phyloP scores from a whole-genome alignment of 1,140 invertebrate species.

The Drosophila ficusphila region DNA sequence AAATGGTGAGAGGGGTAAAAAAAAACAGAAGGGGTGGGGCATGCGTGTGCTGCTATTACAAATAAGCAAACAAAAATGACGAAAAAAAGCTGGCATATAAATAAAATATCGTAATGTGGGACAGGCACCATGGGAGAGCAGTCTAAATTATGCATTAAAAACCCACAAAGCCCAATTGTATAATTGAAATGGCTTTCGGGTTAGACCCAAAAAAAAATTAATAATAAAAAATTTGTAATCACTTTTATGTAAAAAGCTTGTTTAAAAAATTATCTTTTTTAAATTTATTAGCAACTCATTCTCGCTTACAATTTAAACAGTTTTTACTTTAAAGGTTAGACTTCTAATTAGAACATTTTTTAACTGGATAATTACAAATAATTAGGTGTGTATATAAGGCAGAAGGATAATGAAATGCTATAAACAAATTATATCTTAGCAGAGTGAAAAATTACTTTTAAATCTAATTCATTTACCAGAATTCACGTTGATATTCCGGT shows the following conservation, averaged over 20 bases:
- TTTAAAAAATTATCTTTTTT: no score
- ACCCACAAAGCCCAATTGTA: slow-evolving; percentile 31
- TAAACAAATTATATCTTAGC: neutral
- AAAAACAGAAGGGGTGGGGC: neutral
- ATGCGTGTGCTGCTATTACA: slow-evolving; percentile 55
- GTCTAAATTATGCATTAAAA: slow-evolving; percentile 49
- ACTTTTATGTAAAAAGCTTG: no score
- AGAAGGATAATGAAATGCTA: slow-evolving; percentile 16
- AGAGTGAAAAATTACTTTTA: slow-evolving; percentile 14
- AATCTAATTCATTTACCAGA: neutral
- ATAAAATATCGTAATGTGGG: slow-evolving; percentile 55
- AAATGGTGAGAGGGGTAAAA: slow-evolving; percentile 10
- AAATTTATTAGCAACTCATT: neutral
- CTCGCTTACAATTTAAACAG: neutral
- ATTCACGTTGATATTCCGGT: no score
- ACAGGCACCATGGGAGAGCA: slow-evolving; percentile 37
- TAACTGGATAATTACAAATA: neutral
- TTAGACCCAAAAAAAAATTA: neutral
- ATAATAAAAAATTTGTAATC: slow-evolving; percentile 24
- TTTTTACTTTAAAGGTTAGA: no score
- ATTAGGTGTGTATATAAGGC: slow-evolving; percentile 7
- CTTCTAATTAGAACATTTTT: neutral
- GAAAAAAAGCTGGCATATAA: slow-evolving; percentile 48
- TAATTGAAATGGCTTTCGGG: slow-evolving; percentile 31
- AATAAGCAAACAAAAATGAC: slow-evolving; percentile 59